Conservation (phyloP, 2,797 vertebrate species). For the Amazona finschi region DNA sequence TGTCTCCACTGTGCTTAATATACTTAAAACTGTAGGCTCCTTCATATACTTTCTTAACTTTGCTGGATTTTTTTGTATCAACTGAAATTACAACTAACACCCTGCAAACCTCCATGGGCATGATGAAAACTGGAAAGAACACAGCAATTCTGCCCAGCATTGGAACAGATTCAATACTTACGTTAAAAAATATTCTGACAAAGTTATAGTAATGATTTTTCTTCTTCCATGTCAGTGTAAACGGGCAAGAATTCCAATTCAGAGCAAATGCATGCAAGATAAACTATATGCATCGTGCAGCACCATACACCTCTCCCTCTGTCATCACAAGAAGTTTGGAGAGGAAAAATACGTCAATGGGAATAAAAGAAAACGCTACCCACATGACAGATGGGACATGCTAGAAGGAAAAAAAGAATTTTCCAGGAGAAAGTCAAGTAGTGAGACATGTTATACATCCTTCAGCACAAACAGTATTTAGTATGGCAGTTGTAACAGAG, state of each 20-base stretch:
- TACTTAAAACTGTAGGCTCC: not conserved
- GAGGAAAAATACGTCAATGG: not conserved
- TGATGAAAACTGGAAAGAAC: not conserved
- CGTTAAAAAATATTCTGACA: not conserved
- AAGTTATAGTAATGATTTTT: not conserved
- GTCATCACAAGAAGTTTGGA: not conserved
- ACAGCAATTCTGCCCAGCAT: not conserved
- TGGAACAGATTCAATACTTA: not conserved
- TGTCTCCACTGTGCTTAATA: not conserved
- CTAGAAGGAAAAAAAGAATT: not conserved
- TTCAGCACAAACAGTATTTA: not conserved
- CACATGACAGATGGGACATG: not conserved
- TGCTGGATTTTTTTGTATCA: not conserved
- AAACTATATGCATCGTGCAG: not conserved
- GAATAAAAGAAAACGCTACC: not conserved
- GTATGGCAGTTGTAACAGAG: not conserved
- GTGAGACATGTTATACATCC: not conserved
- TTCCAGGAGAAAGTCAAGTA: not conserved
- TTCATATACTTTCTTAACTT: not conserved
- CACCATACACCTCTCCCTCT: not conserved
- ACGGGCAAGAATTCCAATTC: not conserved
- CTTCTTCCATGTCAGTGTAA: not conserved
- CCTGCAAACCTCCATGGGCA: not conserved
- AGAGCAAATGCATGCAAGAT: not conserved
- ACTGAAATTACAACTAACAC: not conserved